These are phyloP conservation scores for Tenthredo mesomela DNA, from an alignment of 2,888 invertebrate species.

Conservation along the genomic window DNA sequence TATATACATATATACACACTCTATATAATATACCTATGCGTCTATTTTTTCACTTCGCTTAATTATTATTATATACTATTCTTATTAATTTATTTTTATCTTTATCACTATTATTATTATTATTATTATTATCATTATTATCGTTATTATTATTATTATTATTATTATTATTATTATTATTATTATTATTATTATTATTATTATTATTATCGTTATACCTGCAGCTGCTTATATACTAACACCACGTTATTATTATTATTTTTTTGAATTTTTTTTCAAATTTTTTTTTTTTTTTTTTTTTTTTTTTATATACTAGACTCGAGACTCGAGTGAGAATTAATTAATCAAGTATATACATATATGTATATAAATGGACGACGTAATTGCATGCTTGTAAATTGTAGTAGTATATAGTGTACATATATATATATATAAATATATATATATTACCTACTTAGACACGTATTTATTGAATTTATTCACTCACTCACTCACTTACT, in stretches of 20 bases:
- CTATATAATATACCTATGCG: background rate
- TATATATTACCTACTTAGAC: background rate
- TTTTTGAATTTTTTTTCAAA: conserved; percentile 2
- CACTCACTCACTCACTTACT: background rate
- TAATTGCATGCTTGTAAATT: conserved; percentile 33
- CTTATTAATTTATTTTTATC: background rate
- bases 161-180: background rate
- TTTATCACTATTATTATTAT: background rate
- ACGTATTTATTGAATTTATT: background rate
- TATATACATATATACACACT: background rate
- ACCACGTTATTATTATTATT: conserved; percentile 34
- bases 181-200: conserved; percentile 25
- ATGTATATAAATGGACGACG: background rate
- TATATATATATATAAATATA: background rate
- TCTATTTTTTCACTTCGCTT: background rate
- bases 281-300: conserved; percentile 26
- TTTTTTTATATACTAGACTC: conserved; percentile 42
- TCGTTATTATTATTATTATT: conserved; percentile 21
- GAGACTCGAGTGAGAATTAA: conserved; percentile 44
- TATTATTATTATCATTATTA: conserved; percentile 43
- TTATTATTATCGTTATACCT: conserved; percentile 45
- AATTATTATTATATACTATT: too few species aligned
- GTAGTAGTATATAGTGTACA: conserved; percentile 16
- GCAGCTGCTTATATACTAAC: conserved; percentile 25
- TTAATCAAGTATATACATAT: background rate